Base-by-base conservation (phyloP, 2,113 vertebrate genomes). In the Dinomys branickii region DNA sequence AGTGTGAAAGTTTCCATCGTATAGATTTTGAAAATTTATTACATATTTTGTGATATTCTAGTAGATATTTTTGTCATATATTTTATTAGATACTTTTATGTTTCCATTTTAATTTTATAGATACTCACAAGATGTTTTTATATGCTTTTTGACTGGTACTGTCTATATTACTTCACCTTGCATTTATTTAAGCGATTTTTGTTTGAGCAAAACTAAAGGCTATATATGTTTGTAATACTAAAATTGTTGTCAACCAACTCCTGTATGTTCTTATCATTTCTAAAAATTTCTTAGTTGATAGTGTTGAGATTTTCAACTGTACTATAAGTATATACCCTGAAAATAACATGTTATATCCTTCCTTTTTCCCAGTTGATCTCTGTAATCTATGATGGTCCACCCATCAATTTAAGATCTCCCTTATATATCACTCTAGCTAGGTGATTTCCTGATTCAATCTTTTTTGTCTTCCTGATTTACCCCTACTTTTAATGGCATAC, bases 101-200 rank as follows among this genome's bases (percentile, higher is more conserved):
- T 35, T 67, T 77, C 26, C 26, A 77, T 75, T 44, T 44, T 75
- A 41, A 75, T 77, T 47, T 85, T 85, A 63, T 22, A 63, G 38
- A 8, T 65, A 88, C 93, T 47, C 88, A n/a, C 65, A 58, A 84
- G 13, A 6, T 59, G 78, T 84, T 81, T 94, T 93, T 35, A 30
- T 54, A 71, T 33, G 3, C 50, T 52, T 92, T 86, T 78, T 67
- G 30, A 59, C 26, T 86, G 30, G 44, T 52, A 77, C 4, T 61
- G 3, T 61, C 9, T 33, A 63, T 26, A 33, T 35, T 61, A 90
- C 28, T 19, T 86, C 20, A 59, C 33, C 59, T 92, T 84, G 2
- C 12, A 50, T 93, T 91, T 93, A 84, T 84, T 87, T 61, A 71
- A 75, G 5, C 20, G 52, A 88, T 59, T 95, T 90, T 82, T 38